phyloP scores from a whole-genome alignment of 2,888 invertebrate genomes.

The Archips xylosteana region DNA sequence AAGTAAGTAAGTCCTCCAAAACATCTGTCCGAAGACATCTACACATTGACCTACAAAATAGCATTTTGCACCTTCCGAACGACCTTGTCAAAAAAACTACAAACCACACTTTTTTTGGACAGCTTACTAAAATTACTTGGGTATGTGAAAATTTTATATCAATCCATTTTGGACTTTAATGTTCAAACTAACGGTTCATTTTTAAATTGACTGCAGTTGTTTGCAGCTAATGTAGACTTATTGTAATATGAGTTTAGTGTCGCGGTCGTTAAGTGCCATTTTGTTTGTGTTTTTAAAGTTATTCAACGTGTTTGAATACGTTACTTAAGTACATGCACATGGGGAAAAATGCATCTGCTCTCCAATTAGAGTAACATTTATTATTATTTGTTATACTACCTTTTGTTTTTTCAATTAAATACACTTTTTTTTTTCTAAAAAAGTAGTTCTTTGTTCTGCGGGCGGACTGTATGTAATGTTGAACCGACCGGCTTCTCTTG shows the following conservation, averaged over 20 bases:
- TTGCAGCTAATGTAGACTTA: background rate
- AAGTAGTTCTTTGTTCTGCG: background rate
- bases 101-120: conserved; percentile 37
- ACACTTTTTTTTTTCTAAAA: background rate
- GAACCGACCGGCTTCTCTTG: no score
- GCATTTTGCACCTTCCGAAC: conserved; percentile 38
- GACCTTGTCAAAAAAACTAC: conserved; percentile 48
- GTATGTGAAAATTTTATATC: background rate
- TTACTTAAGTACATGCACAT: conserved; percentile 59
- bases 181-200: background rate
- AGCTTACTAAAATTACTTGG: conserved; percentile 6
- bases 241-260: background rate
- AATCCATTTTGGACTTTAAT: background rate
- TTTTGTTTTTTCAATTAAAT: background rate
- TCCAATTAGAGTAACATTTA: conserved; percentile 58
- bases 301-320: conserved; percentile 49
- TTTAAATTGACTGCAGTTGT: background rate
- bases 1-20: conserved; percentile 21
- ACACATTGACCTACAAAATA: conserved; percentile 43
- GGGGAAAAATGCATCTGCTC: conserved; percentile 66
- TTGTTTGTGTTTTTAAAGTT: background rate
- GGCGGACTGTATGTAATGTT: no score
- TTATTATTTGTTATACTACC: conserved; percentile 19
- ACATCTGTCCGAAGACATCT: conserved; percentile 29
- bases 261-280: background rate